phyloP scores from a whole-genome alignment of 2,888 invertebrate species.

The Pelosia muscerda region DNA sequence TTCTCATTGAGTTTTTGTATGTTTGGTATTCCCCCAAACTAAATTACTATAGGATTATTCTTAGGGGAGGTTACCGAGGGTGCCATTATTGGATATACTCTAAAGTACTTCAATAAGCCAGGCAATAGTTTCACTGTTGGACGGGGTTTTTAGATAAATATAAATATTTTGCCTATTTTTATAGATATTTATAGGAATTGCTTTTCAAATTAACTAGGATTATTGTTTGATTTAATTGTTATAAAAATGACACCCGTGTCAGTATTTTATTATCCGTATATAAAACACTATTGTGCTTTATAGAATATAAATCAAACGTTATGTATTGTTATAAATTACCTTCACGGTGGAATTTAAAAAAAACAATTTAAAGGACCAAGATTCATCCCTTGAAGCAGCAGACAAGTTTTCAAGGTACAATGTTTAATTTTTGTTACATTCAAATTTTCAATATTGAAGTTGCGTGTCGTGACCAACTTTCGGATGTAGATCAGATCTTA shows the following conservation, averaged over 20 bases:
- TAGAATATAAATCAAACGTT: background rate
- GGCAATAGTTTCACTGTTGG: background rate
- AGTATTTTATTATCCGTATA: background rate
- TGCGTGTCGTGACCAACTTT: background rate
- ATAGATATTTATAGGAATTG: too few species aligned
- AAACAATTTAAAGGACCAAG: background rate
- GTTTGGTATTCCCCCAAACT: constrained; percentile 64
- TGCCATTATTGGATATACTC: constrained; percentile 37
- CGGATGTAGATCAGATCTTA: constrained; percentile 13
- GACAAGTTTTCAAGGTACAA: constrained; percentile 7
- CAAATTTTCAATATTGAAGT: background rate
- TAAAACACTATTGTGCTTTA: background rate
- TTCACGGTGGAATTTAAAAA: background rate
- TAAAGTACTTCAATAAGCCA: constrained; percentile 7
- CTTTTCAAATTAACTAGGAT: background rate
- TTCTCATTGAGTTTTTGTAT: constrained; percentile 52
- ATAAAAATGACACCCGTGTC: background rate
- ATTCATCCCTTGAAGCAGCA: background rate
- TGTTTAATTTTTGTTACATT: background rate
- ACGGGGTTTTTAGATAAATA: too few species aligned
- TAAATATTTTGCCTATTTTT: too few species aligned
- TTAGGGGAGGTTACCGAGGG: constrained; percentile 48
- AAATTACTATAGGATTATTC: constrained; percentile 59
- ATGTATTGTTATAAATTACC: background rate
- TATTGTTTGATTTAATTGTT: background rate